Conservation (phyloP, 2,888 invertebrate genomes). For the Ornithoptera priamus region DNA sequence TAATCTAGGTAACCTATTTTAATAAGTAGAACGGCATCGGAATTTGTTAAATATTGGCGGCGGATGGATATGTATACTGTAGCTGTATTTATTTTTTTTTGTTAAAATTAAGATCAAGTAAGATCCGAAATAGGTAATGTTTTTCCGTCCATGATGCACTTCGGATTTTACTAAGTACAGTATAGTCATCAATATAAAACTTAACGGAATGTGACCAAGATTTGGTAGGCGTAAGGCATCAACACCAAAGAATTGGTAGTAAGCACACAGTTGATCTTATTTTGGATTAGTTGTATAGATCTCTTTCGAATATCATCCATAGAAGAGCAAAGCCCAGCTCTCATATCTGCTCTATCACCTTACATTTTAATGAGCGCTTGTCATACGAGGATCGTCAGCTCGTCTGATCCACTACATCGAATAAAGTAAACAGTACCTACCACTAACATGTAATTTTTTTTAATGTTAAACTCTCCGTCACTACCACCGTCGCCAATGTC, state of each 20-base stretch:
- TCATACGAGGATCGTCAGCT: no score
- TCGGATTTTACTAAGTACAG: constrained; percentile 6
- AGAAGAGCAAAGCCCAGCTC: no score
- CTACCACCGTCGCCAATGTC: constrained; percentile 1
- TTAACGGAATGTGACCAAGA: background rate
- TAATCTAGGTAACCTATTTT: background rate
- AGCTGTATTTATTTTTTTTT: background rate
- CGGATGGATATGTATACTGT: background rate
- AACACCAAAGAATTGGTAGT: no score
- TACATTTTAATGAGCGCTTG: no score
- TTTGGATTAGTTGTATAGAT: no score
- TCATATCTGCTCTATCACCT: no score
- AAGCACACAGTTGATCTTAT: no score
- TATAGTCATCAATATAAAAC: background rate
- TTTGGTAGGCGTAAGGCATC: background rate
- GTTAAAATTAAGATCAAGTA: background rate
- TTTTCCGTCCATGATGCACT: constrained; percentile 25
- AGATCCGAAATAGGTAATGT: constrained; percentile 22
- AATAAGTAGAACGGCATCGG: background rate
- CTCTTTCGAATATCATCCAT: no score
- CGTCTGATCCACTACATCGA: no score
- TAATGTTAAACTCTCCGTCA: background rate
- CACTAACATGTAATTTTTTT: background rate
- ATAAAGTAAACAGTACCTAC: no score
- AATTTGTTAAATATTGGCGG: constrained; percentile 9